A percentile compares a stretch with the other conserved stretches of the same genome.
Evolutionary conservation across 2,113 vertebrate species (phyloP).

Genomic region (Corythaeola cristata): DNA sequence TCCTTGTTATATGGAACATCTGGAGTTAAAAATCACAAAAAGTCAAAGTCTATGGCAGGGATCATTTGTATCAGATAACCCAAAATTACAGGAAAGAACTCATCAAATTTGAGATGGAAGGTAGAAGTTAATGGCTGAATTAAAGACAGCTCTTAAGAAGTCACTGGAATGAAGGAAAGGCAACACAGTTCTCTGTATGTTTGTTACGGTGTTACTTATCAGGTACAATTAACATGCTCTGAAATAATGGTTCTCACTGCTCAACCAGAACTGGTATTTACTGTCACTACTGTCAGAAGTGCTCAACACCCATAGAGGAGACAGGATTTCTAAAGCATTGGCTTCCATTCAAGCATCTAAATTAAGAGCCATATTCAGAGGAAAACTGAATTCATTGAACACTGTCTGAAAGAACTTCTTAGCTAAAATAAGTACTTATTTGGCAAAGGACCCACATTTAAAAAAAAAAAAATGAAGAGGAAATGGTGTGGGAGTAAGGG

Average conservation of each 20-base stretch:
- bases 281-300: conserved; percentile 6
- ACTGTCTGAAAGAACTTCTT: background rate
- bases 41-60: background rate
- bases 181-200: background rate
- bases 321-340: background rate
- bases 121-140: background rate
- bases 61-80: background rate
- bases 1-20: background rate
- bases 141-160: background rate
- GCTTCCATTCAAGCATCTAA: conserved; percentile 15
- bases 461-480: background rate
- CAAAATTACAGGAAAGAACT: background rate
- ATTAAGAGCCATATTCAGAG: background rate
- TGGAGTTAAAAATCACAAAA: background rate
- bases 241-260: conserved; percentile 21
- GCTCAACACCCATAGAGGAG: background rate
- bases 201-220: background rate
- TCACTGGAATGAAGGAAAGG: background rate
- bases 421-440: background rate
- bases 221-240: background rate
- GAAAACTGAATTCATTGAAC: background rate
- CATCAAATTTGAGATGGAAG: background rate
- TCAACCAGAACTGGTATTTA: conserved; percentile 29
- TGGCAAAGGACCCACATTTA: background rate
- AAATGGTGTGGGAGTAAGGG: background rate